Conservation (phyloP, 2,888 invertebrate species). For the Eilema griseolum region DNA sequence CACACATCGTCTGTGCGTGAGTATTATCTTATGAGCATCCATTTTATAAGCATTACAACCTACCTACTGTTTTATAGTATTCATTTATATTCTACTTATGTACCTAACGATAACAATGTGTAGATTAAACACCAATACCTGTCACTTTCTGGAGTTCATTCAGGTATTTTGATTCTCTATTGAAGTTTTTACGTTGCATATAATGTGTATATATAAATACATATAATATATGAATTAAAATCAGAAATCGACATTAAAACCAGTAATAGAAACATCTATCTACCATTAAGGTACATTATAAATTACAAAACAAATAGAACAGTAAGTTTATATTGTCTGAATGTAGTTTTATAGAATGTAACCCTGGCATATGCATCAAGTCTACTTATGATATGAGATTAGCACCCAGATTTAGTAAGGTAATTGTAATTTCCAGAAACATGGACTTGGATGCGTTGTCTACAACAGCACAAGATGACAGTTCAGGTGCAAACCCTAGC, state of each 20-base stretch:
- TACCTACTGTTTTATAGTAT: constrained; percentile 3
- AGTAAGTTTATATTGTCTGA: background rate
- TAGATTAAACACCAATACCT: constrained; percentile 9
- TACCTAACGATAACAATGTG: background rate
- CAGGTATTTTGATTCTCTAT: constrained; percentile 6
- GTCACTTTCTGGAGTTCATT: background rate
- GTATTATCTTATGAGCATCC: constrained; percentile 40
- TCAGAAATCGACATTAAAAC: background rate
- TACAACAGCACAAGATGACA: constrained; percentile 67
- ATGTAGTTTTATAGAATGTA: background rate
- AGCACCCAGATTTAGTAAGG: background rate
- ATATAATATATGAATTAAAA: background rate
- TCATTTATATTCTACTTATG: background rate
- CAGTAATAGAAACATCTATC: background rate
- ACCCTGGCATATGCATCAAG: background rate
- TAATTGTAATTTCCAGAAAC: constrained; percentile 36
- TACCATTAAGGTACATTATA: background rate
- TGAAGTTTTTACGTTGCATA: background rate
- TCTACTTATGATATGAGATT: background rate
- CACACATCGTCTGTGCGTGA: constrained; percentile 49
- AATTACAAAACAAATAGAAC: background rate
- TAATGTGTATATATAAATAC: no score
- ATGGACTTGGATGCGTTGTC: constrained; percentile 70
- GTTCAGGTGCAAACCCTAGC: constrained; percentile 76
- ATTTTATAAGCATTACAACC: constrained; percentile 32